Evolutionary conservation across 2,113 vertebrate species (phyloP), one percentile per base, ranked within the genome.

Genomic region (Gila orcuttii): DNA sequence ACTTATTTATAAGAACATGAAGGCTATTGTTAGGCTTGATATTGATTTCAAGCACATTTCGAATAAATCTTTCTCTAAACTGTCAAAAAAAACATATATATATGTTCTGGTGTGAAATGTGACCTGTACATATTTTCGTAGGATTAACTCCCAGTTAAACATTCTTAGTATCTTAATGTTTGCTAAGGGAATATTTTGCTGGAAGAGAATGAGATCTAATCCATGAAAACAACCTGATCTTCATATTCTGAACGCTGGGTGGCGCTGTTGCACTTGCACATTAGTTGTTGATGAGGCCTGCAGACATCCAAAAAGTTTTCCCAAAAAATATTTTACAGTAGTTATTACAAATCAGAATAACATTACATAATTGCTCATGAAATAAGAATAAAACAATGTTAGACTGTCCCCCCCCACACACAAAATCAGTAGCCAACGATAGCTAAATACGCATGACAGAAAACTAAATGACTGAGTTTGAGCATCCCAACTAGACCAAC

Each of bases 221-320:
- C 3, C 1, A 36, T 17, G 23, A 47, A 25, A 17, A 47, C 45
- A 76, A 15, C 25, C 1, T 3, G 33, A 4, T 42, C 33, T 79
- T 79, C 21, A 60, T 15, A 0, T 59, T 62, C 57, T 60, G 21
- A 39, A 42, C 77, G 42, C 57, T 62, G 33, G 57, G 77, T 42
- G 77, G 77, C 77, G 77, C 77, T 79, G 55, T 60, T 62, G 57
- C 77, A 17, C 57, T 71, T 42, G 21, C 19, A 42, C 21, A 42
- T 11, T 13, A 71, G 19, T 12, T 60, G 11, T 60, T 17, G 5
- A 12, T 33, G 52, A 79, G 55, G 4, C 9, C n/a, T 19, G 50
- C 75, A 59, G 10, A 36, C 19, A n/a, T 21, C 4, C 36, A 78
- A 57, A 19, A 60, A 39, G 6, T 33, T 60, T 79, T 10, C 6